Base-by-base conservation (phyloP, 2,888 invertebrate genomes). In the Mechanitis mazaeus region DNA sequence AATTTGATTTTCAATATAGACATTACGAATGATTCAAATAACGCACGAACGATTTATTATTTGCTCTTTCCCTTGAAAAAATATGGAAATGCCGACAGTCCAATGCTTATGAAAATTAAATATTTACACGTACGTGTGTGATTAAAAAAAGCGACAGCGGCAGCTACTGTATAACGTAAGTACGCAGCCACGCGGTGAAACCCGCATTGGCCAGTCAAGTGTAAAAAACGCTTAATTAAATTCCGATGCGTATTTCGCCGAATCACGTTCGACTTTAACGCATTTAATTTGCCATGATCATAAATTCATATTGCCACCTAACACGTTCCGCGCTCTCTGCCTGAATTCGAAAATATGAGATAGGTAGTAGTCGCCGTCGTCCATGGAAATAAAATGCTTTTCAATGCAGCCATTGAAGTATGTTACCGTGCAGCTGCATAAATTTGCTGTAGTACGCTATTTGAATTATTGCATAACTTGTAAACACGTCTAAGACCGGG, bases 381-480 rank as follows among this genome's bases (percentile, higher is more conserved):
- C 82, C 80, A 78, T 83, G 80, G 80, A 87, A 86, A 87, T 89
- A 88, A 88, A 88, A 89, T 85, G 81, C 80, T 84, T 84, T 85
- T 84, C 81, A 83, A 85, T 87, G 85, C 87, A 85, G 80, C 84
- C 78, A 85, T 88, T 86, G 81, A 86, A 85, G 87, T 85, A 81
- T 85, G 86, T 84, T 84, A 79, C 82, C 83, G 84, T 87, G 85
- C 78, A 77, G 77, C 79, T 77, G 87, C 84, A 88, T 88, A 87
- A 84, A 88, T 87, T 88, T 87, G 76, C 83, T 78, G 81, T 82
- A 81, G 74, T 78, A 81, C 80, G 81, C 78, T 82, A 82, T 87
- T 87, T 87, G 87, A 89, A 85, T 88, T 87, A 88, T 87, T 83
- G 83, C 84, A 85, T 86, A 86, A 87, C 84, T 86, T 87, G 88